Conservation (phyloP, 2,888 invertebrate species). For the Apamea crenata region DNA sequence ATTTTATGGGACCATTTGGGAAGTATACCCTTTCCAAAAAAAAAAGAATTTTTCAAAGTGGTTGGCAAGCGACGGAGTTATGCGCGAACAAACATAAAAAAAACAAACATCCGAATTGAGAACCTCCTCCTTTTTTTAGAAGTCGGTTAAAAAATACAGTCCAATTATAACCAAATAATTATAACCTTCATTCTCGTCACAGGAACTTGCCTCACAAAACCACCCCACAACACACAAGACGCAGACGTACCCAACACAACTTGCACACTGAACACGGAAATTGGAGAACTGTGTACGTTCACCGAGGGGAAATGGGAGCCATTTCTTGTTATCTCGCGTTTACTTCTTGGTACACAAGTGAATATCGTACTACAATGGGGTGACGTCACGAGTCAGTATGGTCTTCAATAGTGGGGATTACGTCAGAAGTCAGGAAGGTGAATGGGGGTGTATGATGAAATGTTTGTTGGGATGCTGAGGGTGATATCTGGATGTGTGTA, state of each 20-base stretch:
- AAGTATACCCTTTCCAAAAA: too few species aligned
- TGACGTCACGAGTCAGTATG: background rate
- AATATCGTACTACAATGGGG: slow-evolving; percentile 14
- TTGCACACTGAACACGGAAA: slow-evolving; percentile 59
- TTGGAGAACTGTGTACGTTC: slow-evolving; percentile 64
- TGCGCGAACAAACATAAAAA: too few species aligned
- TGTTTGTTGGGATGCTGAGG: slow-evolving; percentile 15
- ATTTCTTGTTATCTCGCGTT: slow-evolving; percentile 58
- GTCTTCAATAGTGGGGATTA: slow-evolving; percentile 17
- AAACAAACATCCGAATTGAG: too few species aligned
- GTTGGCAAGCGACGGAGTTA: too few species aligned
- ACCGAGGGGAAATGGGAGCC: slow-evolving; percentile 60
- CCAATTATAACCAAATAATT: background rate
- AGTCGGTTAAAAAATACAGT: too few species aligned
- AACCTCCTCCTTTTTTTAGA: too few species aligned
- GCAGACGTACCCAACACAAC: slow-evolving; percentile 14
- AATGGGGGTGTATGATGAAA: slow-evolving; percentile 13
- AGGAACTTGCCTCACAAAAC: slow-evolving; percentile 4
- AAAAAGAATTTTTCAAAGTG: too few species aligned
- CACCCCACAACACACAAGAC: background rate
- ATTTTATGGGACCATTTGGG: too few species aligned
- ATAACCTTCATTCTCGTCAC: background rate
- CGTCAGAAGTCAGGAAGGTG: slow-evolving; percentile 6
- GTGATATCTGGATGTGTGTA: background rate
- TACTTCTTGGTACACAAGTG: slow-evolving; percentile 42